Conservation (phyloP, 1,140 invertebrate species). For the Delia radicum region DNA sequence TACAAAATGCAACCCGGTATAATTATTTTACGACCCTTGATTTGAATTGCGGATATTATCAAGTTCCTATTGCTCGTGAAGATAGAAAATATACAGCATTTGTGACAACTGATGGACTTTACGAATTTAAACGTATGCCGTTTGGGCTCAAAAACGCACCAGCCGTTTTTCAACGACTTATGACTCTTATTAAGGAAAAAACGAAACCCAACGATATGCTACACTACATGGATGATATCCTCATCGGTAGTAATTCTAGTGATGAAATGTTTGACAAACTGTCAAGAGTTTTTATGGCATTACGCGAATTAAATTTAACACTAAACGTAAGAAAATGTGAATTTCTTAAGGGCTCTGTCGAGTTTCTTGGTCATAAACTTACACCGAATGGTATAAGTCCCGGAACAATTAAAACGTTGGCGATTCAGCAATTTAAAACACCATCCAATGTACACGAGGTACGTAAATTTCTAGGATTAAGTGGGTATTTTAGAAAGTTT, state of each 20-base stretch:
- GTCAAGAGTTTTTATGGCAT: not conserved
- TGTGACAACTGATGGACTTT: conserved; percentile 53
- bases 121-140: conserved; percentile 59
- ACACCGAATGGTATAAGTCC: conserved; percentile 24
- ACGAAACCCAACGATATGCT: conserved; percentile 3
- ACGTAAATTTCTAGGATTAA: conserved; percentile 30
- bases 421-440: conserved; percentile 26
- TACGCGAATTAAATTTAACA: conserved; percentile 43
- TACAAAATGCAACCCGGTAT: conserved; percentile 30
- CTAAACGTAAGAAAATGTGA: conserved; percentile 56
- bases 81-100: conserved; percentile 46
- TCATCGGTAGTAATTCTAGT: not conserved
- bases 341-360: conserved; percentile 43
- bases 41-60: conserved; percentile 43
- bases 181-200: conserved; percentile 30
- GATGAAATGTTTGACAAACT: conserved; percentile 8
- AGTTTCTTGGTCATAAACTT: conserved; percentile 27
- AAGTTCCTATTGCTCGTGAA: conserved; percentile 32
- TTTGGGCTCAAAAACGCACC: conserved; percentile 46
- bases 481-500: conserved; percentile 41
- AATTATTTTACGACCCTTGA: conserved; percentile 39
- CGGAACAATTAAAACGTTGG: conserved; percentile 29
- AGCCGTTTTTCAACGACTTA: conserved; percentile 40
- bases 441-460: conserved; percentile 21
- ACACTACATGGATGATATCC: conserved; percentile 29